A percentile compares a stretch with the other conserved stretches of the same genome.
Conservation (phyloP, 1,140 invertebrate genomes). For the Araneus ventricosus region DNA sequence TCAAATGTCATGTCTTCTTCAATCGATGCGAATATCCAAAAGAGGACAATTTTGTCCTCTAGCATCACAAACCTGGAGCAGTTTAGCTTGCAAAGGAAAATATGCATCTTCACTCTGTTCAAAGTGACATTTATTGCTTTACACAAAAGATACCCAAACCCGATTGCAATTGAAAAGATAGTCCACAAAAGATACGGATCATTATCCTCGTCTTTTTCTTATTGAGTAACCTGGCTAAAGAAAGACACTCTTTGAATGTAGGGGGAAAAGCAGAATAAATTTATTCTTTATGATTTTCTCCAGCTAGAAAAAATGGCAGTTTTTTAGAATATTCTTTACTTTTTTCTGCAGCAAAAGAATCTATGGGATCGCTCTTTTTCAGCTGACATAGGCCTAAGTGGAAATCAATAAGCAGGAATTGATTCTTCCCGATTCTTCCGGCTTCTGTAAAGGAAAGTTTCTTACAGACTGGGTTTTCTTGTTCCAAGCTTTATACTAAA, state of each 20-base stretch:
- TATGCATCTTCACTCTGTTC: not conserved
- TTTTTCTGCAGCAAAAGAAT: not conserved
- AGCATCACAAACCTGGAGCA: not conserved
- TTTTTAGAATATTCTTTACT: not conserved
- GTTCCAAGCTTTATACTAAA: not conserved
- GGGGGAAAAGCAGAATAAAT: constrained; percentile 46
- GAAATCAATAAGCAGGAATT: constrained; percentile 67
- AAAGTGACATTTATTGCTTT: constrained; percentile 44
- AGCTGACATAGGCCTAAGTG: constrained; percentile 67
- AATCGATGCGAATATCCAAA: not conserved
- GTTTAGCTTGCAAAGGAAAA: not conserved
- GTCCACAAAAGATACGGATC: constrained; percentile 47
- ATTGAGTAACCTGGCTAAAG: constrained; percentile 40
- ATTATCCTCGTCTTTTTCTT: constrained; percentile 36
- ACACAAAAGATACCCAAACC: not conserved
- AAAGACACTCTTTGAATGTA: constrained; percentile 40
- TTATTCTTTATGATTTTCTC: constrained; percentile 56
- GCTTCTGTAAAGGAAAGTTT: not conserved
- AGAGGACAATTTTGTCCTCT: not conserved
- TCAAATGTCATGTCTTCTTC: not conserved
- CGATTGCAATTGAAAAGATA: constrained; percentile 14
- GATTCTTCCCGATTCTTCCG: constrained; percentile 39
- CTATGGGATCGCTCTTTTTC: not conserved
- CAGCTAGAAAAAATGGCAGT: not conserved
- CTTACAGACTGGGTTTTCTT: not conserved